Conservation (phyloP, 2,888 invertebrate genomes). For the Leptura quadrifasciata region DNA sequence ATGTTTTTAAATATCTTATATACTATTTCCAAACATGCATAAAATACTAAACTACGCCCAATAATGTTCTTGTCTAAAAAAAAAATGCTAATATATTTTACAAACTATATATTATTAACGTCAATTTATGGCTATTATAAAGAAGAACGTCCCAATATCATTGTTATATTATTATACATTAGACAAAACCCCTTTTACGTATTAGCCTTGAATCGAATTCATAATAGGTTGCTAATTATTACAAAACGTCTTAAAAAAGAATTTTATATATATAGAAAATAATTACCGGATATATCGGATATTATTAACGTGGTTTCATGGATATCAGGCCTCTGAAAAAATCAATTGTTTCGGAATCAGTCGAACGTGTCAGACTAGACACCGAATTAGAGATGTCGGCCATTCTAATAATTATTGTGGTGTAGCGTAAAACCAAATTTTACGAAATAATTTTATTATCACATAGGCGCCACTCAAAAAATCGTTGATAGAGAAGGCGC, state of each 20-base stretch:
- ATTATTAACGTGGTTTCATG: not conserved
- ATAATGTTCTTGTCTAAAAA: not conserved
- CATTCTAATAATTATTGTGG: no score
- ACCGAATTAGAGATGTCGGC: not conserved
- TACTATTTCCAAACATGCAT: no score
- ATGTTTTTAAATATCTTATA: no score
- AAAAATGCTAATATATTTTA: constrained; percentile 2
- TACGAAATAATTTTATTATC: no score
- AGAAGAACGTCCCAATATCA: not conserved
- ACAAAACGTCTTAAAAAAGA: not conserved
- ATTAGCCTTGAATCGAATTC: not conserved
- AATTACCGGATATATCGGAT: not conserved
- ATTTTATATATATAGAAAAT: not conserved
- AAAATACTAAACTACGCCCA: not conserved
- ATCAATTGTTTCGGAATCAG: not conserved
- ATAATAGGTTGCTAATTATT: not conserved
- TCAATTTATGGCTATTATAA: not conserved
- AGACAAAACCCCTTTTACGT: not conserved
- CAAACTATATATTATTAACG: not conserved
- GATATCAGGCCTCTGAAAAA: not conserved
- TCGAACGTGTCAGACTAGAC: not conserved
- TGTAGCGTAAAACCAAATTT: no score
- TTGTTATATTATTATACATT: not conserved
- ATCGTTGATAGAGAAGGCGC: no score
- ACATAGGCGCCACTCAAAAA: no score